Conservation (phyloP, 2,113 vertebrate species). For the Meles meles region DNA sequence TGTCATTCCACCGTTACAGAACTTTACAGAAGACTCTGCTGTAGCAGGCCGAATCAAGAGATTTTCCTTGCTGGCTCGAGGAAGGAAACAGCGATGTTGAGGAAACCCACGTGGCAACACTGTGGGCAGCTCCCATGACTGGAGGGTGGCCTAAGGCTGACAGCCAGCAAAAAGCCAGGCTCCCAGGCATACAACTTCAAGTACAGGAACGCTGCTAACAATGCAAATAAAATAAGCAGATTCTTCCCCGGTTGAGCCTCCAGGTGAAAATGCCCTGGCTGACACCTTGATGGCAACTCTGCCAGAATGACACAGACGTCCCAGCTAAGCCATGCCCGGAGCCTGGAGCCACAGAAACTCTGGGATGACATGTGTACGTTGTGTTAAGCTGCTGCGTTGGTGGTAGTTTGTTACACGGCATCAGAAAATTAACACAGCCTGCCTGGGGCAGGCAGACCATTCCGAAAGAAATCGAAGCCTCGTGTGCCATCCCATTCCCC, state of each 20-base stretch:
- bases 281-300: not conserved
- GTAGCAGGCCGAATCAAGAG: not conserved
- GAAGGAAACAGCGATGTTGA: not conserved
- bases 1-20: not conserved
- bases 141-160: not conserved
- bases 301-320: not conserved
- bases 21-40: not conserved
- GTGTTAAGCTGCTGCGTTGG: not conserved
- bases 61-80: not conserved
- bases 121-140: not conserved
- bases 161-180: not conserved
- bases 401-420: not conserved
- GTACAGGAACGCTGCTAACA: not conserved
- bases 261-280: too few relatives aligned
- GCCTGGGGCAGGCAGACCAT: not conserved
- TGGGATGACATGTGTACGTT: too few relatives aligned
- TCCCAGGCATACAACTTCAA: not conserved
- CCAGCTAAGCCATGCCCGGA: not conserved
- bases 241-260: not conserved
- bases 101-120: not conserved
- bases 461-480: not conserved
- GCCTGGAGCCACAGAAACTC: not conserved
- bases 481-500: accelerated
- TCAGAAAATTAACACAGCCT: not conserved
- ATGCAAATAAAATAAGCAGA: not conserved